Evolutionary conservation across 2,888 invertebrate genomes (phyloP), one percentile per base, ranked within the genome.

Genomic region (Andrena minutula): DNA sequence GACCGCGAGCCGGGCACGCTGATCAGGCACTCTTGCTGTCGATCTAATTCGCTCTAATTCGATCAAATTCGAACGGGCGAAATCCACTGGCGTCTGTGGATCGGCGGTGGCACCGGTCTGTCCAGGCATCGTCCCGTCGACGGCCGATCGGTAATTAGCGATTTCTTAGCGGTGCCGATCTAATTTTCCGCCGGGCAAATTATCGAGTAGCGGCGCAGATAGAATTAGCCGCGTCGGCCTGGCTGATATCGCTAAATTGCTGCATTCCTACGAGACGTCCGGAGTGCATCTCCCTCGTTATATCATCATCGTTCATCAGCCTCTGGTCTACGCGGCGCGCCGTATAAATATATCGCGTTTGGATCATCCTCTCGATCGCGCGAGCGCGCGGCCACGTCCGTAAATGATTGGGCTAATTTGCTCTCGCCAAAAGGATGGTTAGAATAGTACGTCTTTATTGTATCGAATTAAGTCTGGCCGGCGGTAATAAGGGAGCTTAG

Each of bases 221-320:
- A 84, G 85, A 88, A 88, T 88, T 88, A 88, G 87, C 83, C 66
- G 72, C 75, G 83, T 74, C 78, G 79, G 79, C 56, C 79, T 73
- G 83, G 74, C 79, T 81, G 88, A 88, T 88, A 88, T 86, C 87
- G 85, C 71, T 88, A 88, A 88, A 88, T 88, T 88, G 85, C 88
- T 78, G 84, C 84, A 87, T 86, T 88, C 88, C 88, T 87, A 86
- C 77, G 61, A 88, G 84, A 84, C 85, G 80, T 85, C 74, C 86
- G 83, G 78, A 82, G 85, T 84, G 87, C 87, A 84, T 88, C 85
- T 86, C 76, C 72, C 83, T 81, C 83, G 79, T 78, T 87, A 80
- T 87, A 88, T 87, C 86, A 80, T 85, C 86, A 79, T 86, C 86
- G 87, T 87, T 80, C 88, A 87, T 87, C 87, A 84, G 84, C 87